A percentile compares a stretch with the other conserved stretches of the same genome.
phyloP scores from a whole-genome alignment of 2,797 vertebrate species.

The Sarcoramphus papa region DNA sequence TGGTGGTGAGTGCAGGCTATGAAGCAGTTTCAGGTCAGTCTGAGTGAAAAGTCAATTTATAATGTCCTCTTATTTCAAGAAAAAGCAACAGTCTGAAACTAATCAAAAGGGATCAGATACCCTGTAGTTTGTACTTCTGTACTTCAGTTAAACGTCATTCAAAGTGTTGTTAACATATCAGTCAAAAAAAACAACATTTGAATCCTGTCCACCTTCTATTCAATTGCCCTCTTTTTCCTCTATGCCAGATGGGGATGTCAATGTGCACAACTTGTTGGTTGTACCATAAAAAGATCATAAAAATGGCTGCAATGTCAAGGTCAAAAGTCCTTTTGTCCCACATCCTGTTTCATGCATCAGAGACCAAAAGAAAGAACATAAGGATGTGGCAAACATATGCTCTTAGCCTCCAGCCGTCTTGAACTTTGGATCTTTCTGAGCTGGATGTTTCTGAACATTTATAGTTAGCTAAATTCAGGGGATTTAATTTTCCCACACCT shows the following conservation, averaged over 20 bases:
- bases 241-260: neutral
- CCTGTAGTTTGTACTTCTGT: neutral
- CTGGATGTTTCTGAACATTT: neutral
- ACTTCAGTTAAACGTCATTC: neutral
- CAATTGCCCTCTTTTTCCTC: neutral
- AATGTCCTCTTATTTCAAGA: neutral
- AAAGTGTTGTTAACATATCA: neutral
- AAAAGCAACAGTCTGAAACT: neutral
- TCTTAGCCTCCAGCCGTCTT: neutral
- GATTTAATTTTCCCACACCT: neutral
- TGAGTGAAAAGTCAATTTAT: neutral
- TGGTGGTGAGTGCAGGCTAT: neutral
- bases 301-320: neutral
- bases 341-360: neutral
- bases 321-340: neutral
- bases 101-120: neutral
- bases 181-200: neutral
- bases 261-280: neutral
- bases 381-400: accelerated
- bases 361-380: neutral
- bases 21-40: neutral
- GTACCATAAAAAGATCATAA: neutral
- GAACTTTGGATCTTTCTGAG: neutral
- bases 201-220: neutral
- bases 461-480: neutral